Evolutionary conservation across 2,888 invertebrate species (phyloP), one percentile per base, ranked within the genome.

Genomic region (Heliconius charithonia): DNA sequence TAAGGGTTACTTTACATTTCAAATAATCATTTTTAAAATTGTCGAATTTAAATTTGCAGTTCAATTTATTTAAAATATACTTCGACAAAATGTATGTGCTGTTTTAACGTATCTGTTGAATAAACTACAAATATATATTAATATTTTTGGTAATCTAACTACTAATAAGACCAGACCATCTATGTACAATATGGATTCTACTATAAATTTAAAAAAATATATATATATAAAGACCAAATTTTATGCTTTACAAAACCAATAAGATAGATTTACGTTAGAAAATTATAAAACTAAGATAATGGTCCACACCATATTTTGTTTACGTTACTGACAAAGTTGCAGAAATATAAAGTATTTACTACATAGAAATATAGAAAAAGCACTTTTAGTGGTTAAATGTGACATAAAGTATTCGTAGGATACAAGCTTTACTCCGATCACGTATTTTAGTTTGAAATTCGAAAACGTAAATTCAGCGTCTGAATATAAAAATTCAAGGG

Each of bases 401-500:
- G 84, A 87, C 87, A 88, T 85, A 86, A 88, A 87, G 87, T 88
- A 86, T 87, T 86, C 87, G 85, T 83, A 83, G 87, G 86, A 88
- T 88, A 87, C 88, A 88, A 87, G 85, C 85, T 89, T 89, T 85
- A 86, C 85, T 84, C 90, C 81, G 87, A 89, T 90, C 92, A 93
- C 91, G 92, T 91, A 89, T 85, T 85, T 86, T 87, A 89, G 89
- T 91, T 90, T 89, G 87, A 92, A 90, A 90, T 89, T 91, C 86
- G 85, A 91, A 92, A 92, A 91, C 88, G 91, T 89, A 88, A 91
- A 92, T 90, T 92, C 90, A 90, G 90, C 89, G 86, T 89, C 86
- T 89, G 90, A 89, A 90, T 91, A 87, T 89, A 90, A 90, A 92
- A 91, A 90, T 91, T 85, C 86, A 85, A 89, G 87, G 85, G 86